Evolutionary conservation across 1,140 invertebrate genomes (phyloP).

Genomic region (Pseudomyrmex gracilis): DNA sequence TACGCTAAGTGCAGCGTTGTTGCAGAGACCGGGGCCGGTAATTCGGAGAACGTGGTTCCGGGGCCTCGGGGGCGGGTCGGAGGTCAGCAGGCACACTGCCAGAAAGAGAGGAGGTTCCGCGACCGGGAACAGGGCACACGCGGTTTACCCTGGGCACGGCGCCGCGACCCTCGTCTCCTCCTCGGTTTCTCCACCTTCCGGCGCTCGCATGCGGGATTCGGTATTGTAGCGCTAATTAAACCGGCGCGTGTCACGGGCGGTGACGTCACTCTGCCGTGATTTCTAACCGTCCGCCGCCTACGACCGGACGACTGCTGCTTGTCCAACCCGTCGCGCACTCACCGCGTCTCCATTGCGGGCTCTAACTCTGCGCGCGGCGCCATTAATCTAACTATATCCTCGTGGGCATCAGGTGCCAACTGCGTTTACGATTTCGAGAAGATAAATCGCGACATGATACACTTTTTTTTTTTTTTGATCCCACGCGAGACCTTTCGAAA

Average conservation of each 20-base stretch:
- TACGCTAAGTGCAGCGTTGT: slow-evolving; percentile 80
- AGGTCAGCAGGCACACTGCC: slow-evolving; percentile 82
- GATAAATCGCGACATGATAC: slow-evolving; percentile 38
- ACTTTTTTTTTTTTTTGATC: slow-evolving; percentile 36
- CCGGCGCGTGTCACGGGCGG: slow-evolving; percentile 78
- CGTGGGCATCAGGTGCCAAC: slow-evolving; percentile 41
- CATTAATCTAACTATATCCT: slow-evolving; percentile 48
- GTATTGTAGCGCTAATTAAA: slow-evolving; percentile 84
- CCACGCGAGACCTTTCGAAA: not conserved
- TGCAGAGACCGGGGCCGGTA: slow-evolving; percentile 75
- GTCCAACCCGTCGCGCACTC: slow-evolving; percentile 26
- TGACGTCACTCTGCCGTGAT: slow-evolving; percentile 79
- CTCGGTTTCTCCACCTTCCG: slow-evolving; percentile 67
- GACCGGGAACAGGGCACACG: slow-evolving; percentile 65
- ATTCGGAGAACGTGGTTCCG: slow-evolving; percentile 81
- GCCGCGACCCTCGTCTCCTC: slow-evolving; percentile 19
- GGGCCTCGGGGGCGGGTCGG: slow-evolving; percentile 78
- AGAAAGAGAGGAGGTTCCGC: slow-evolving; percentile 78
- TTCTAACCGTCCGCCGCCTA: slow-evolving; percentile 73
- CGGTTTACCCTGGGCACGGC: slow-evolving; percentile 63
- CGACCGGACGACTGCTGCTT: slow-evolving; percentile 42
- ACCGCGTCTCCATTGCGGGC: not conserved
- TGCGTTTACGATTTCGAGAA: slow-evolving; percentile 28
- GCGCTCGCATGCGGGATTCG: slow-evolving; percentile 71
- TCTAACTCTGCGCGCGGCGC: slow-evolving; percentile 12